phyloP scores from a whole-genome alignment of 1,140 invertebrate genomes.

The Melitaea cinxia region DNA sequence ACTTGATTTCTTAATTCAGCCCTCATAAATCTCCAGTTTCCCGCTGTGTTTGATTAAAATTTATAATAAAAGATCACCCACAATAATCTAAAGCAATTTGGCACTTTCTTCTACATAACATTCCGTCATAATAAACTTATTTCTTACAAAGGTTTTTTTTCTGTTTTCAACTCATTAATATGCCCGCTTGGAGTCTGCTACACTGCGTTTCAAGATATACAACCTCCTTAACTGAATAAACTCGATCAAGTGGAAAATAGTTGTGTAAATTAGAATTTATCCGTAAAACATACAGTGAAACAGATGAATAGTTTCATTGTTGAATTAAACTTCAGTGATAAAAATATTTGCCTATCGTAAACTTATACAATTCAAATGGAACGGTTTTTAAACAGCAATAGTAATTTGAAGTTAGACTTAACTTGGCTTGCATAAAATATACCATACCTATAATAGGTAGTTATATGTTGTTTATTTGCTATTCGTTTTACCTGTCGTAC shows the following conservation, averaged over 20 bases:
- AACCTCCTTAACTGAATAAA: slow-evolving; percentile 3
- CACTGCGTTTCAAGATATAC: slow-evolving; percentile 22
- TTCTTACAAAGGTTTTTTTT: slow-evolving; percentile 5
- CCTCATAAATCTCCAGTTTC: slow-evolving; percentile 49
- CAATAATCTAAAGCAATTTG: slow-evolving; percentile 33
- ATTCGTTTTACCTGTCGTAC: too few species aligned
- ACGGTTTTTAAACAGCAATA: too few species aligned
- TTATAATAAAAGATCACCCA: slow-evolving; percentile 26
- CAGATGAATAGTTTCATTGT: too few species aligned
- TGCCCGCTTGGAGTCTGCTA: slow-evolving; percentile 3
- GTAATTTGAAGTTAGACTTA: too few species aligned
- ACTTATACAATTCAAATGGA: too few species aligned
- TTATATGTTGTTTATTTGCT: too few species aligned
- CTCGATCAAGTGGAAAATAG: neutral
- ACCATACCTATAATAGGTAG: too few species aligned
- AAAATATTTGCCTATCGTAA: too few species aligned
- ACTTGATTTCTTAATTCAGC: slow-evolving; percentile 68
- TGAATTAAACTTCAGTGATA: too few species aligned
- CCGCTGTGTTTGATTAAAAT: slow-evolving; percentile 52
- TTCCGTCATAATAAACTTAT: slow-evolving; percentile 12
- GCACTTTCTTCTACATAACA: slow-evolving; percentile 17
- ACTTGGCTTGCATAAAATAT: too few species aligned
- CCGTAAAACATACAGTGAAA: neutral
- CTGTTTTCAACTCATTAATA: slow-evolving; percentile 23
- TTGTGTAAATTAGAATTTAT: neutral